phyloP scores from a whole-genome alignment of 2,113 vertebrate species.

The Sinocyclocheilus anshuiensis region DNA sequence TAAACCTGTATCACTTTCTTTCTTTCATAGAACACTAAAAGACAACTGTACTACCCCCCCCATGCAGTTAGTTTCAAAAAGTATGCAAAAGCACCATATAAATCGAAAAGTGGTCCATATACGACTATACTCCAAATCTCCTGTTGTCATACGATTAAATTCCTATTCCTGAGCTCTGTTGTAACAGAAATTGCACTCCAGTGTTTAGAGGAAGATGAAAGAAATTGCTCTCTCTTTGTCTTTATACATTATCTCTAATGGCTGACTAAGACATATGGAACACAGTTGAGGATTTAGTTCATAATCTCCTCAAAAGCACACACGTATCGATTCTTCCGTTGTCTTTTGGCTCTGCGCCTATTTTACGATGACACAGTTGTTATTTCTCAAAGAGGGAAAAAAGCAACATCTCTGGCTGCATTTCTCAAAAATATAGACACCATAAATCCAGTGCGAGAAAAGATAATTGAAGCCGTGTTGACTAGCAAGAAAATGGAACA shows the following conservation, averaged over 20 bases:
- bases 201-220: slow-evolving; percentile 14
- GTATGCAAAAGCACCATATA: neutral
- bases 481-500: slow-evolving; percentile 58
- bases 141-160: neutral
- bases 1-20: neutral
- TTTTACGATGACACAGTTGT: slow-evolving; percentile 58
- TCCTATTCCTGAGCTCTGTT: slow-evolving; percentile 16
- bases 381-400: slow-evolving; percentile 48
- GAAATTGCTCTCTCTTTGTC: slow-evolving; percentile 19
- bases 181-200: neutral
- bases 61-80: neutral
- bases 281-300: slow-evolving; percentile 67
- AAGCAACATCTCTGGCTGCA: slow-evolving; percentile 30
- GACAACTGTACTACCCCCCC: too few relatives aligned
- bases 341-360: slow-evolving; percentile 55
- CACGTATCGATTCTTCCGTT: slow-evolving; percentile 65
- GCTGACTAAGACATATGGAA: slow-evolving; percentile 59
- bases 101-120: neutral
- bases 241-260: slow-evolving; percentile 59
- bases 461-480: slow-evolving; percentile 61
- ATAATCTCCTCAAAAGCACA: slow-evolving; percentile 64
- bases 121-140: neutral
- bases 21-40: neutral
- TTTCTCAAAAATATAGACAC: slow-evolving; percentile 59
- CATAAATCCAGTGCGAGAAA: slow-evolving; percentile 56